Evolutionary conservation across 2,797 vertebrate species (phyloP), one percentile per base, ranked within the genome.

Genomic region (Tokudaia muenninki): DNA sequence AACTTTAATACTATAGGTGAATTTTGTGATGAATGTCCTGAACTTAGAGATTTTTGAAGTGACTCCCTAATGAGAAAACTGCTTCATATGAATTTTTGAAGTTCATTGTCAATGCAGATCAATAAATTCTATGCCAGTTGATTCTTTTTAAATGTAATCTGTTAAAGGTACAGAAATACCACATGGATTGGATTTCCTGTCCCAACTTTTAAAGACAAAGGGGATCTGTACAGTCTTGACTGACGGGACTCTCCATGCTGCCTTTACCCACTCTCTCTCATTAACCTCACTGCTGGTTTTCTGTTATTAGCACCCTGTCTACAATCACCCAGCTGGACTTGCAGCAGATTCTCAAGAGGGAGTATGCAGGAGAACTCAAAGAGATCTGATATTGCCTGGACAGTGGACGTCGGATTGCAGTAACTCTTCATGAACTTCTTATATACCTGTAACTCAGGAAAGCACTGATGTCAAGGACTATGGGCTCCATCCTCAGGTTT

Each of bases 81-180:
- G 94, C 98, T 98, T 98, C 96, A 92, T 98, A 98, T 97, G 97
- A 98, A 98, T 98, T 98, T 98, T 95, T 97, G 97, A 98, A 97
- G 95, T 97, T 98, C 95, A 91, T 90, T 98, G 97, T 98, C 98
- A 98, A 98, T 98, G 98, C 92, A 97, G 96, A 98, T 98, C 98
- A 98, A 98, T 98, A 99, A 98, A 97, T 98, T 84, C 96, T 97
- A 95, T 92, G 98, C 96, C 67, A 97, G 97, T 2, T 96, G 97
- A 98, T 96, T 97, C 97, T 98, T 98, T 94, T 92, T 0, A 91
- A 98, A 98, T 98, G 95, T 91, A 98, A 93, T 93, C 98, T 98
- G 97, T 96, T 95, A 96, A 96, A 97, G 72, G 83, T 34, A 50
- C 59, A 74, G 67, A 7, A 96, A 95, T 97, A 90, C 94, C 74